Evolutionary conservation across 1,140 invertebrate species (phyloP).

Genomic region (Listronotus oregonensis): DNA sequence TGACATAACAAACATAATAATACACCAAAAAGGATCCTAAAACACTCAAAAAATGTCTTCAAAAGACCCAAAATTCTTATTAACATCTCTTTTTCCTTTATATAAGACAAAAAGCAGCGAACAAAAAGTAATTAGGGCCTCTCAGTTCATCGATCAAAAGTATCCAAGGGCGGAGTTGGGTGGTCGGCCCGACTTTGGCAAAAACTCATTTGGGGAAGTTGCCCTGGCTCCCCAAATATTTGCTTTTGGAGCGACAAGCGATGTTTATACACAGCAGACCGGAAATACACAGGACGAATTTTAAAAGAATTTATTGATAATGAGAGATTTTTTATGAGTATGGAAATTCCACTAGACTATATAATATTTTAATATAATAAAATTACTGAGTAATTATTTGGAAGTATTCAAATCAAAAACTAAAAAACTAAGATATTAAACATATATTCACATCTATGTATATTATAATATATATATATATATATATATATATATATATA

Average conservation of each 20-base stretch:
- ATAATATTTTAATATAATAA: too few relatives aligned
- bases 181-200: slow-evolving; percentile 11
- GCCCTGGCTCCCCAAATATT: slow-evolving; percentile 37
- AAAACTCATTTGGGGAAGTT: slow-evolving; percentile 40
- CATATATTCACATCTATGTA: too few relatives aligned
- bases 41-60: too few relatives aligned
- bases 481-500: too few relatives aligned
- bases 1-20: too few relatives aligned
- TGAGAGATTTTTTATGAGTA: neutral
- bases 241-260: slow-evolving; percentile 19
- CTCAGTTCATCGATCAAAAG: slow-evolving; percentile 35
- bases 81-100: neutral
- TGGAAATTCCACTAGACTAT: too few relatives aligned
- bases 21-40: too few relatives aligned
- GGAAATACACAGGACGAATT: neutral
- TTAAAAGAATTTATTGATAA: neutral
- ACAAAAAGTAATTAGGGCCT: slow-evolving; percentile 37
- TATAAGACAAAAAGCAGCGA: slow-evolving; percentile 1
- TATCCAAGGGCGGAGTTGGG: slow-evolving; percentile 14
- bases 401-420: too few relatives aligned
- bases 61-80: too few relatives aligned
- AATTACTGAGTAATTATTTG: too few relatives aligned
- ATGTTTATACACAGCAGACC: neutral
- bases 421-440: too few relatives aligned
- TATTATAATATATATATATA: too few relatives aligned